These are phyloP conservation scores for Neotoma lepida DNA, from an alignment of 2,113 vertebrate genomes.

Conservation along the genomic window DNA sequence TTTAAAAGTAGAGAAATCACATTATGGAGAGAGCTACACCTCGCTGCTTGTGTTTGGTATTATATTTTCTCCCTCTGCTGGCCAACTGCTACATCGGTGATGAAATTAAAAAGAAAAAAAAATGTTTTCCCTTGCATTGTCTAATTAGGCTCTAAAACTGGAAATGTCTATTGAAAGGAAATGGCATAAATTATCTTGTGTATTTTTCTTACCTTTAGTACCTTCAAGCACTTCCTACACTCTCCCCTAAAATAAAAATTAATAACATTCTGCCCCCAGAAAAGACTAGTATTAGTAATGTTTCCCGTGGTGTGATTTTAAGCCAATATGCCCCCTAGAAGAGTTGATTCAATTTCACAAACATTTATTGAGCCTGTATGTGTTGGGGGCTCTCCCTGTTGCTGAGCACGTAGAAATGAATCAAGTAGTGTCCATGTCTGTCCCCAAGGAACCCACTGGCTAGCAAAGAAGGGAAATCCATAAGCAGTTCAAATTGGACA, in stretches of 20 bases:
- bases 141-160: slow-evolving; percentile 44
- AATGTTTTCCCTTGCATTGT: slow-evolving; percentile 28
- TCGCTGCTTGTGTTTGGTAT: slow-evolving; percentile 68
- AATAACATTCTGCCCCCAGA: slow-evolving; percentile 19
- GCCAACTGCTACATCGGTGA: slow-evolving; percentile 70
- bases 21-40: background rate
- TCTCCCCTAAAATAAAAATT: background rate
- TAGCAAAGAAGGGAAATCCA: slow-evolving; percentile 25
- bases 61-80: slow-evolving; percentile 86
- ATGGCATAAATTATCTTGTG: slow-evolving; percentile 49
- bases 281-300: slow-evolving; percentile 64
- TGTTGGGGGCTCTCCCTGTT: background rate
- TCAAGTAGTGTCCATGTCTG: background rate
- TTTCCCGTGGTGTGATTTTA: slow-evolving; percentile 60
- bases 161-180: slow-evolving; percentile 28
- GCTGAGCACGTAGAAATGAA: slow-evolving; percentile 19
- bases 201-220: slow-evolving; percentile 44
- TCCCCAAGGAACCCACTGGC: background rate
- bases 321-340: slow-evolving; percentile 24
- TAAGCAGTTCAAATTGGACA: slow-evolving; percentile 44
- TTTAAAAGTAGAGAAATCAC: background rate
- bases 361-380: slow-evolving; percentile 35
- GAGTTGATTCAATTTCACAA: slow-evolving; percentile 44
- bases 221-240: background rate
- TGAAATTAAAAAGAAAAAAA: slow-evolving; percentile 54